Base-by-base conservation (phyloP, 2,113 vertebrate genomes). In the Lepus europaeus region DNA sequence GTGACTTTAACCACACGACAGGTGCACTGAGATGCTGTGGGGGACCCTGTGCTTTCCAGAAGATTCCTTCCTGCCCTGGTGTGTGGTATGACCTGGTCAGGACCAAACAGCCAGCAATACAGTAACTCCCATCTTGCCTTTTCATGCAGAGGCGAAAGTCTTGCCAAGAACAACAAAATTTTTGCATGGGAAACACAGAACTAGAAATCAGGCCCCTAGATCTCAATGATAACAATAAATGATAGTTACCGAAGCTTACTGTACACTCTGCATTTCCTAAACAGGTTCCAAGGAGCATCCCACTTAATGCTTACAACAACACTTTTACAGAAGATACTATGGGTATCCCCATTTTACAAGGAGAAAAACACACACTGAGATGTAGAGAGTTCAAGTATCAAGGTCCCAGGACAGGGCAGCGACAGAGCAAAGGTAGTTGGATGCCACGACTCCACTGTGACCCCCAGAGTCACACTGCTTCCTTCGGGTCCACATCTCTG, bases 331-430 rank as follows among this genome's bases (percentile, higher is more conserved):
- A 83, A 86, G 31, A 78, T 36, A 36, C 51, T 76, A 36, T 49
- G 83, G 23, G 76, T 73, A 72, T 72, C 27, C 77, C 13, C 33
- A 4, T 74, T 97, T 97, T 68, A 68, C 79, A 87, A 77, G 61
- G 20, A 17, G 36, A 74, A 87, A 31, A 94, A 59, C 17, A 1
- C 51, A 95, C 90, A 64, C 64, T 31, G 27, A 85, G 6, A 95
- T 66, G 49, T 68, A 23, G 33, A 23, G 6, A 74, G 36, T 17
- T 91, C 51, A 85, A 73, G 59, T 49, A 31, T 51, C 76, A 12
- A 73, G 89, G 13, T 92, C n/a, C 10, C 19, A 51, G 27, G 83
- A 17, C 6, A 53, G 70, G 6, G 23, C 68, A 23, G 31, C 76
- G 53, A 74, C 85, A 95, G 63, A 85, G 36, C 33, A 22, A 33